Conservation (phyloP, 2,113 vertebrate species). For the Echinops telfairi region DNA sequence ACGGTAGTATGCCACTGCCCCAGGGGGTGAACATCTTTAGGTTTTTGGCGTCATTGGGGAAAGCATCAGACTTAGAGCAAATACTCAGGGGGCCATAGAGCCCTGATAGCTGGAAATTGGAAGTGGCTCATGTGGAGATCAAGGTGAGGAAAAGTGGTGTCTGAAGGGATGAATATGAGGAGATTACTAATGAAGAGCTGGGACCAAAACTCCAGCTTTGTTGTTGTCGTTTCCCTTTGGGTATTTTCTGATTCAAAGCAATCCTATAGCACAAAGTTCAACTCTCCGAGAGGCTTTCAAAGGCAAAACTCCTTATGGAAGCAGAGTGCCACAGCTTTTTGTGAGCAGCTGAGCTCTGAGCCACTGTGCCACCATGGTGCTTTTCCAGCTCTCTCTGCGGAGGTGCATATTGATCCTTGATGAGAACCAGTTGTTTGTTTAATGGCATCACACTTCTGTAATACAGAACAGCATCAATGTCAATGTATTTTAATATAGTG, state of each 20-base stretch:
- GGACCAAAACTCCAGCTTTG: not conserved
- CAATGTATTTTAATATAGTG: not conserved
- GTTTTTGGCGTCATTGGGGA: not conserved
- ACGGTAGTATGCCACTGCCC: not conserved
- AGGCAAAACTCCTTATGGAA: not conserved
- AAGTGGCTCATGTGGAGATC: not conserved
- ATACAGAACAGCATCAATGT: too few species aligned
- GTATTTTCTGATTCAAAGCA: not conserved
- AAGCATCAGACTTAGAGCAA: not conserved
- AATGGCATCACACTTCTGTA: not conserved
- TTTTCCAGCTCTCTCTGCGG: not conserved
- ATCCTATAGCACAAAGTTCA: not conserved
- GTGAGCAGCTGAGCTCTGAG: not conserved
- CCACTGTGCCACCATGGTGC: not conserved
- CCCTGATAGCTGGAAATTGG: not conserved
- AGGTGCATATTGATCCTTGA: not conserved
- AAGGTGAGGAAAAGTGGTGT: not conserved
- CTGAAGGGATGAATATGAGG: not conserved
- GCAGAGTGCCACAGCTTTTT: not conserved
- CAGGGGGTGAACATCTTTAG: not conserved
- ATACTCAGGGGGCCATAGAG: not conserved
- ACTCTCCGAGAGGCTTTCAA: not conserved
- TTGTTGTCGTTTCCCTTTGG: not conserved
- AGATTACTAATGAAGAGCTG: not conserved
- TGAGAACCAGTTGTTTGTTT: not conserved